Percentiles rank a stretch among this genome's conserved stretches.
Evolutionary conservation across 2,797 vertebrate genomes (phyloP).

Genomic region (Dendrocincla tyrannina): DNA sequence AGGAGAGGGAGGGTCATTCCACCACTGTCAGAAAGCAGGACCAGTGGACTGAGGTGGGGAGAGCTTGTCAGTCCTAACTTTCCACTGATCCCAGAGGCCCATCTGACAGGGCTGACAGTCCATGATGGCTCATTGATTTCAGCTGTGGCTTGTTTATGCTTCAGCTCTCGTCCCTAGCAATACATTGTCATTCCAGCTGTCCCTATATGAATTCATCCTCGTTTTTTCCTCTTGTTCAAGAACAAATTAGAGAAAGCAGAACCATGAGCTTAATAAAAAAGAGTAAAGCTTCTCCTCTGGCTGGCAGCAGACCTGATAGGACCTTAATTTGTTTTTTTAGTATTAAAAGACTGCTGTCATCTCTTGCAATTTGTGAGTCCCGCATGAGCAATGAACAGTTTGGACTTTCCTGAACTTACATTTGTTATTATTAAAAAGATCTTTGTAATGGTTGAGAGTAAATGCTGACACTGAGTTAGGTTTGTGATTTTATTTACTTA

Average conservation of each 20-base stretch:
- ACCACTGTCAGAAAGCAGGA: background rate
- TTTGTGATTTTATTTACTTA: slow-evolving; percentile 48
- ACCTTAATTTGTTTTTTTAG: background rate
- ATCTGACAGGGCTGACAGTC: background rate
- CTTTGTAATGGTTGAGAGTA: background rate
- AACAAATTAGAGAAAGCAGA: slow-evolving; percentile 24
- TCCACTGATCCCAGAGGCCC: background rate
- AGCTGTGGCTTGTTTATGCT: background rate
- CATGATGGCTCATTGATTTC: background rate
- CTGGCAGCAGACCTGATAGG: background rate
- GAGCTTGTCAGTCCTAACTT: background rate
- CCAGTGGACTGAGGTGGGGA: background rate
- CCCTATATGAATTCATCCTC: background rate
- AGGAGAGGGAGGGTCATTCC: background rate
- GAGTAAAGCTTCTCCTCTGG: background rate
- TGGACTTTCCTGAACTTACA: slow-evolving; percentile 8
- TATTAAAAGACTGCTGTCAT: background rate
- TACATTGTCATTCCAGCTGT: background rate
- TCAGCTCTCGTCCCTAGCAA: background rate
- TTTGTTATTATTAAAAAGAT: slow-evolving; percentile 33
- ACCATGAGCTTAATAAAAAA: background rate
- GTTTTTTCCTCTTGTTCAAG: background rate
- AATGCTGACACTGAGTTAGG: background rate
- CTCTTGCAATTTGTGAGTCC: background rate
- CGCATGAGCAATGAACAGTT: background rate